A percentile compares a stretch with the other conserved stretches of the same genome.
Conservation (phyloP, 2,113 vertebrate species). For the Leuciscus idus region DNA sequence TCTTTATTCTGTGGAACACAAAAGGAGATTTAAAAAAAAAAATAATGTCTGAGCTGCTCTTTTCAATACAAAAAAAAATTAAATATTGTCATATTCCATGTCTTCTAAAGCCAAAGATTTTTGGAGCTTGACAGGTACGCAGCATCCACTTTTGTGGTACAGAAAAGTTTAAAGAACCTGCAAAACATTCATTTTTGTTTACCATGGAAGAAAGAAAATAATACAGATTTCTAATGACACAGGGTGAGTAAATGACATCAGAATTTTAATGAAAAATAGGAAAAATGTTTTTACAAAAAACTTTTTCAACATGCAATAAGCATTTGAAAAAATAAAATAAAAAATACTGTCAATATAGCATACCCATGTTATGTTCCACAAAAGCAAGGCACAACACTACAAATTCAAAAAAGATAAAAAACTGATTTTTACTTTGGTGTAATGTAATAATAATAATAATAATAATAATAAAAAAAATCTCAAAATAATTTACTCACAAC, state of each 20-base stretch:
- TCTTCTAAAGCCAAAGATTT: too few relatives aligned
- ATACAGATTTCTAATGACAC: not conserved
- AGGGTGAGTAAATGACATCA: not conserved
- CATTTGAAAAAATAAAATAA: slow-evolving; percentile 19
- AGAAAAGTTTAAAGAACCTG: not conserved
- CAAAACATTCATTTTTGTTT: not conserved
- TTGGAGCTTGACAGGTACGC: too few relatives aligned
- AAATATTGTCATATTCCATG: too few relatives aligned
- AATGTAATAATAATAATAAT: not conserved
- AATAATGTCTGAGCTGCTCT: not conserved
- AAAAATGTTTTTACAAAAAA: slow-evolving; percentile 34
- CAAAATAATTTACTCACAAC: slow-evolving; percentile 68
- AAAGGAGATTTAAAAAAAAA: not conserved
- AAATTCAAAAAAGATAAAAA: slow-evolving; percentile 55
- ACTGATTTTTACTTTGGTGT: not conserved
- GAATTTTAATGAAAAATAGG: not conserved
- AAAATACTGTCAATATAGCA: slow-evolving; percentile 41
- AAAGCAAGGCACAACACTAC: slow-evolving; percentile 58
- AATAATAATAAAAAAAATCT: not conserved
- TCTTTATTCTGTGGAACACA: not conserved
- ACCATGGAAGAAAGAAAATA: not conserved
- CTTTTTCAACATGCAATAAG: slow-evolving; percentile 27
- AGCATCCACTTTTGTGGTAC: not conserved
- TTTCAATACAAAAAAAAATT: not conserved
- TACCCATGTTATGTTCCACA: slow-evolving; percentile 24